Conservation (phyloP, 2,113 vertebrate species). For the Chelonoidis abingdonii region DNA sequence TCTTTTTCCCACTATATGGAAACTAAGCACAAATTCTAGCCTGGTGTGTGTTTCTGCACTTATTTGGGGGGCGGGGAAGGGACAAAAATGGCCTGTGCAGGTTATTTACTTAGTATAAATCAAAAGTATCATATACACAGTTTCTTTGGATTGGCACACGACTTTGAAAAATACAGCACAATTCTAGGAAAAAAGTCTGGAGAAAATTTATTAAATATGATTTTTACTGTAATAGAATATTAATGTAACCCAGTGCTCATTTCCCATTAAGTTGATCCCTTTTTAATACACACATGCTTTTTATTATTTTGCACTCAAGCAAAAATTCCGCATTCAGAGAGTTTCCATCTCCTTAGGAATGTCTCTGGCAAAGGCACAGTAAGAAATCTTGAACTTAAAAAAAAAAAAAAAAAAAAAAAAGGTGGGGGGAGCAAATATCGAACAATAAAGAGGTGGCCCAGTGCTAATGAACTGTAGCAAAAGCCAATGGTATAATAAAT, state of each 20-base stretch:
- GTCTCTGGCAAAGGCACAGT: slow-evolving; percentile 79
- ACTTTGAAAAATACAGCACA: slow-evolving; percentile 84
- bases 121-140: slow-evolving; percentile 78
- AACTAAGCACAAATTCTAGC: slow-evolving; percentile 69
- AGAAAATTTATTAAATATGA: slow-evolving; percentile 89
- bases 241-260: slow-evolving; percentile 86
- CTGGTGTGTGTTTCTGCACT: slow-evolving; percentile 80
- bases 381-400: slow-evolving; percentile 73
- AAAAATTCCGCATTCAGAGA: slow-evolving; percentile 86
- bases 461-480: slow-evolving; percentile 52
- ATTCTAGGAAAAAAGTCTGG: slow-evolving; percentile 72
- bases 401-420: slow-evolving; percentile 34
- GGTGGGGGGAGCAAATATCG: slow-evolving; percentile 62
- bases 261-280: slow-evolving; percentile 86
- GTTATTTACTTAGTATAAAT: slow-evolving; percentile 86
- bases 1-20: slow-evolving; percentile 66
- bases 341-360: slow-evolving; percentile 86
- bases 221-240: slow-evolving; percentile 90
- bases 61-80: slow-evolving; percentile 25
- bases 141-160: slow-evolving; percentile 80
- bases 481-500: slow-evolving; percentile 54
- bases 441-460: slow-evolving; percentile 46
- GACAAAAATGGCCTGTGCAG: slow-evolving; percentile 72
- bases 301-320: slow-evolving; percentile 89
- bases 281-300: slow-evolving; percentile 89